These are phyloP conservation scores for Drosophila teissieri DNA, from an alignment of 1,140 invertebrate species.

Conservation along the genomic window DNA sequence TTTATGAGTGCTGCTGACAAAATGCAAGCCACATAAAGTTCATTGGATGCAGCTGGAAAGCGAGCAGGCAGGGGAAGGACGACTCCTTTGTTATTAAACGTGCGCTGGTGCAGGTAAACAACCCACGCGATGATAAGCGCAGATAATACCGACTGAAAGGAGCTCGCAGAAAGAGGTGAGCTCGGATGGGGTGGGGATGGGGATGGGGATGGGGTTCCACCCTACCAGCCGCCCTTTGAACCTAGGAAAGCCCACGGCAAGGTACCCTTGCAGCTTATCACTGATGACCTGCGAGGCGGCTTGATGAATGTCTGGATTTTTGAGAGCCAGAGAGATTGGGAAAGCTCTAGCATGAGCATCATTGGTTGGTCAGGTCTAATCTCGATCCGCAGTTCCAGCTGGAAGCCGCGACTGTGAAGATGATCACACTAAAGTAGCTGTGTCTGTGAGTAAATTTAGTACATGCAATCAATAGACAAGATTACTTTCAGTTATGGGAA, in stretches of 20 bases:
- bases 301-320: neutral
- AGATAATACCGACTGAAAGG: slow-evolving; percentile 43
- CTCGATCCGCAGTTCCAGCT: slow-evolving; percentile 15
- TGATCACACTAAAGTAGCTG: neutral
- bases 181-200: slow-evolving; percentile 13
- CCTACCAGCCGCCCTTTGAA: neutral
- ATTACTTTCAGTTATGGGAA: too few relatives aligned
- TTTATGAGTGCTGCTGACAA: slow-evolving; percentile 70
- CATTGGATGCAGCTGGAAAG: slow-evolving; percentile 33
- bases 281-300: slow-evolving; percentile 53
- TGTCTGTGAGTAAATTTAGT: neutral
- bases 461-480: too few relatives aligned
- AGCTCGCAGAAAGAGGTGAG: slow-evolving; percentile 2
- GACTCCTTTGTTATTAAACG: slow-evolving; percentile 58
- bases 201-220: slow-evolving; percentile 17
- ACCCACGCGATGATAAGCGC: slow-evolving; percentile 65
- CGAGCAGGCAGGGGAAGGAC: slow-evolving; percentile 11
- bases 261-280: slow-evolving; percentile 43
- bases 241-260: neutral
- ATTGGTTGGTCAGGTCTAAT: neutral
- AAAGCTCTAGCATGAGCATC: neutral
- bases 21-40: slow-evolving; percentile 69
- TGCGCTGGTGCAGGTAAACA: slow-evolving; percentile 54
- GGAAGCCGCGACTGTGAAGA: slow-evolving; percentile 8
- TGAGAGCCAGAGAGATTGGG: neutral